These are phyloP conservation scores for Melopsittacus undulatus DNA, from an alignment of 2,797 vertebrate genomes.

Conservation along the genomic window DNA sequence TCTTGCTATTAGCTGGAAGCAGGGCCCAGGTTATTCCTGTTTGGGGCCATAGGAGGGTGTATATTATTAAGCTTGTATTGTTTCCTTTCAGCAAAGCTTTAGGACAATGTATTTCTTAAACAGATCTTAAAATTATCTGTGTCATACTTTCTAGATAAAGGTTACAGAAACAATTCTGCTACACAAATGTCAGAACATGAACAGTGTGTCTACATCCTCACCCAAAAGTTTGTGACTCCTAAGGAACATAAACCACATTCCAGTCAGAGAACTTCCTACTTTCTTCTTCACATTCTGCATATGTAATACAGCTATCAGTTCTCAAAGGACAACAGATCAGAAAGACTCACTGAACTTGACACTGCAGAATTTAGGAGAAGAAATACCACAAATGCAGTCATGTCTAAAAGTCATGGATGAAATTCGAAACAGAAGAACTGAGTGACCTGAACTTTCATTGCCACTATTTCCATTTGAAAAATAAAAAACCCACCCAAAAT, in stretches of 20 bases:
- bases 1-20: slow-evolving; percentile 55
- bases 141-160: slow-evolving; percentile 9
- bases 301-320: background rate
- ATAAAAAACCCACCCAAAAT: background rate
- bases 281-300: background rate
- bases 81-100: slow-evolving; percentile 30
- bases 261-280: background rate
- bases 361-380: background rate
- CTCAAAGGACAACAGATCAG: background rate
- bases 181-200: background rate
- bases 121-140: background rate
- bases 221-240: background rate
- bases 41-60: background rate
- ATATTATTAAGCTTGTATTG: slow-evolving; percentile 8
- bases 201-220: background rate
- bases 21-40: slow-evolving; percentile 47
- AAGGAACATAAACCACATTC: background rate
- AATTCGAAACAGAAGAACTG: background rate
- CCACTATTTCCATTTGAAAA: background rate
- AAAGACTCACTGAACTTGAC: background rate
- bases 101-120: slow-evolving; percentile 33
- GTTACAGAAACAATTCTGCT: slow-evolving; percentile 34
- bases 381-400: background rate
- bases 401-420: background rate
- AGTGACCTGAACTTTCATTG: background rate